Evolutionary conservation across 1,140 invertebrate species (phyloP), one percentile per base, ranked within the genome.

Genomic region (Pemphigus obesinymphae): DNA sequence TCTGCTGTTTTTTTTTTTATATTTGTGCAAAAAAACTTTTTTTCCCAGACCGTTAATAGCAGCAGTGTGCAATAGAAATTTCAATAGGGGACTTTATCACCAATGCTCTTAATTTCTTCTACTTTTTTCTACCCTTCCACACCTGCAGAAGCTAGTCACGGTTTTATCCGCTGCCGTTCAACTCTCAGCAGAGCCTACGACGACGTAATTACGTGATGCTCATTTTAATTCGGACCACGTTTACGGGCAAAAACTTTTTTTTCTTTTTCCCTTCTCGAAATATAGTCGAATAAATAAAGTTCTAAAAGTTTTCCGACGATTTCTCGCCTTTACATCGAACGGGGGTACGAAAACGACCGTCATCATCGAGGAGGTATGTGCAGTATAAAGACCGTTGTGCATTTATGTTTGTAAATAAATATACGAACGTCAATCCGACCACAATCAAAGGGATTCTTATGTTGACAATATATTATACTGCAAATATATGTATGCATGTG

Each of bases 141-240:
- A n/a, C n/a, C n/a, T n/a, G n/a, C n/a, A n/a, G n/a, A n/a, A n/a
- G n/a, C n/a, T n/a, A n/a, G n/a, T n/a, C n/a, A n/a, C n/a, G n/a
- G n/a, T n/a, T n/a, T n/a, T n/a, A n/a, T n/a, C 17, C 63, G 0
- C 1, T 0, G 8, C 3, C 6, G 4, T n/a, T 8, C 7, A 34
- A 29, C 23, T 29, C 4, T 29, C 13, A 6, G 13, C 6, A 13
- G n/a, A 43, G 68, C 40, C 13, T n/a, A 23, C 23, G 37, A n/a
- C 66, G 13, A 40, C 34, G 75, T 78, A 78, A 61, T 61, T 78
- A 78, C 75, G 53, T 6, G 34, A 61, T 34, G 17, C 53, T 78
- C 75, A 78, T 78, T 78, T 78, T 29, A 58, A 78, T 78, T 78
- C 75, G 75, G 50, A 37, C 48, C 50, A 23, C 75, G 50, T 58